Base-by-base conservation (phyloP, 1,140 invertebrate species). In the Phthorimaea operculella region DNA sequence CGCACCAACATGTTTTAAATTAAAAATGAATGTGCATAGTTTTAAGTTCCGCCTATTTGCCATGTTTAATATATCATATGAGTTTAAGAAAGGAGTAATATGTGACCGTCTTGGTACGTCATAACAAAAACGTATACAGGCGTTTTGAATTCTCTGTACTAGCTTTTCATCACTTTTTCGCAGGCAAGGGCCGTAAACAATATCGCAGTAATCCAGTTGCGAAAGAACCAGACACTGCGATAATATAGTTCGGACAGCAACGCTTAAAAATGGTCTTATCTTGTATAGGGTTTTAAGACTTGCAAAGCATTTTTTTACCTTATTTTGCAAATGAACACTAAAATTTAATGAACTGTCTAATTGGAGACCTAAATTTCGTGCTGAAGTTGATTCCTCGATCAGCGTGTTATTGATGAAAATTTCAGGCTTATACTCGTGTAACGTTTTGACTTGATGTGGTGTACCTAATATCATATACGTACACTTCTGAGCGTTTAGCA, bases 31-130 rank as follows among this genome's bases (percentile, higher is more conserved):
- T 8, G 10, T 45, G n/a, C 14, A 10, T 10, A 45, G 5, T 45
- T 45, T 45, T 14, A 45, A 45, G 14, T 6, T 45, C 5, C 42
- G 42, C 42, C 42, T 45, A 15, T n/a, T 8, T 11, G 42, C 8
- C 42, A 45, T 45, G 14, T 45, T 45, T 14, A 45, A 45, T 45
- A 45, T 45, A n/a, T 45, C 14, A 45, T n/a, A 45, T 5, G 42
- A 10, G 14, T 45, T 45, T 45, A 45, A 45, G 14, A 45, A 45
- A 10, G 42, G 42, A 45, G 42, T 45, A 10, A 45, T 15, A 45
- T 45, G 42, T 6, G 42, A 45, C 5, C 42, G 42, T 5, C 8
- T 8, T 6, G 42, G 42, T 15, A 45, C 42, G 8, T 5, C n/a
- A 45, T 45, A n/a, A n/a, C n/a, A n/a, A n/a, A n/a, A n/a, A n/a